Evolutionary conservation across 1,140 invertebrate species (phyloP).

Genomic region (Oryzaephilus surinamensis): DNA sequence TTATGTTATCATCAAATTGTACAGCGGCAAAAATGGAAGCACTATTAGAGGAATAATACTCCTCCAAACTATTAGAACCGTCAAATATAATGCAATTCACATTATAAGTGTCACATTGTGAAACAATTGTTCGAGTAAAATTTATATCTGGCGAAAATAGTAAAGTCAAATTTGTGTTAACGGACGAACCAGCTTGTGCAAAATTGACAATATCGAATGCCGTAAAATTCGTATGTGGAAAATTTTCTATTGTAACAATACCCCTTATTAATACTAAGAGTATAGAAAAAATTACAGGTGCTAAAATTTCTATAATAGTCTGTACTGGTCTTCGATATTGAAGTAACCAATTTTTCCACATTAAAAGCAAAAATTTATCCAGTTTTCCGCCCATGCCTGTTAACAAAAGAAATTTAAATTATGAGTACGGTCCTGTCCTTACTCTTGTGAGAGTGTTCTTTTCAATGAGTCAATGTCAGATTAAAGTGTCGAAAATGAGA

Average conservation of each 20-base stretch:
- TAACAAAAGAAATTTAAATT: constrained; percentile 16
- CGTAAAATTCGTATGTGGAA: constrained; percentile 20
- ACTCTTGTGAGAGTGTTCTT: too few relatives aligned
- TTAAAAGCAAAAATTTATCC: constrained; percentile 53
- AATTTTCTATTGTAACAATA: constrained; percentile 36
- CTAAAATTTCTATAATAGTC: constrained; percentile 56
- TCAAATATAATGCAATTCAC: constrained; percentile 38
- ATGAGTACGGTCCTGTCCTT: not conserved
- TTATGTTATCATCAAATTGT: constrained; percentile 40
- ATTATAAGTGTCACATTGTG: constrained; percentile 31
- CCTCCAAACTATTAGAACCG: too few relatives aligned
- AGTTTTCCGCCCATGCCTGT: constrained; percentile 34
- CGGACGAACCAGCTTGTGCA: constrained; percentile 10
- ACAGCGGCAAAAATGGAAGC: constrained; percentile 38
- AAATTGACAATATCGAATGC: constrained; percentile 24
- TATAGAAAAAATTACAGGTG: constrained; percentile 57
- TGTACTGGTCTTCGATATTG: constrained; percentile 63
- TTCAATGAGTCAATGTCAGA: too few relatives aligned
- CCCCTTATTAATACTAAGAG: constrained; percentile 55
- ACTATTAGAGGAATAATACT: too few relatives aligned
- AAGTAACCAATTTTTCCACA: constrained; percentile 79
- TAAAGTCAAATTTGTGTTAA: not conserved
- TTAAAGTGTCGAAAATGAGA: too few relatives aligned
- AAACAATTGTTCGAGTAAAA: not conserved
- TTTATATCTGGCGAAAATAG: not conserved